phyloP scores from a whole-genome alignment of 1,140 invertebrate genomes.

The Formica selysi region DNA sequence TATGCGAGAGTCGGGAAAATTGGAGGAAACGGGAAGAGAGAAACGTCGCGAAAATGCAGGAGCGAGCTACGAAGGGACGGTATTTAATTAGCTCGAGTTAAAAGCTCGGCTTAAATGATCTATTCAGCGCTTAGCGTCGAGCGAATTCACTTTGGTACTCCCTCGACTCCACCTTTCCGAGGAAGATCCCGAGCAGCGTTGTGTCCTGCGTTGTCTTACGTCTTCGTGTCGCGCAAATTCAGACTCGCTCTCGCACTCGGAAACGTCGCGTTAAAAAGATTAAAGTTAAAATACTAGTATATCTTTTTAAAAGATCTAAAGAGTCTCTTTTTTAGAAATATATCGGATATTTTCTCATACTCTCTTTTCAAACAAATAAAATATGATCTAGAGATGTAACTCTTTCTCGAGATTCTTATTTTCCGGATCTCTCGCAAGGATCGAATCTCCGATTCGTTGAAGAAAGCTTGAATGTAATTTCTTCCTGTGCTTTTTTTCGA shows the following conservation, averaged over 20 bases:
- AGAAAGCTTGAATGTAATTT: constrained; percentile 28
- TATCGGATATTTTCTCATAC: not conserved
- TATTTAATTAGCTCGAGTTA: constrained; percentile 77
- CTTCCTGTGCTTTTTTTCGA: not conserved
- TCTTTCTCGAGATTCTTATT: not conserved
- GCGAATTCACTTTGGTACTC: constrained; percentile 57
- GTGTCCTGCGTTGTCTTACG: not conserved
- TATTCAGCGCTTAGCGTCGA: constrained; percentile 72
- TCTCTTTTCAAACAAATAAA: not conserved
- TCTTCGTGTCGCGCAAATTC: not conserved
- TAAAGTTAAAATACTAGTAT: not conserved
- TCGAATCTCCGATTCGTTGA: not conserved
- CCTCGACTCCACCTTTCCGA: constrained; percentile 13
- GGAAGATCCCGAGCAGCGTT: constrained; percentile 23
- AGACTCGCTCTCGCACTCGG: not conserved
- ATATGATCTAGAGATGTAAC: not conserved
- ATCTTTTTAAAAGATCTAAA: not conserved
- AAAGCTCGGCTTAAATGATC: constrained; percentile 77
- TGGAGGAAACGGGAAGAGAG: not conserved
- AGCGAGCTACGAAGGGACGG: constrained; percentile 35
- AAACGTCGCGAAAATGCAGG: constrained; percentile 8
- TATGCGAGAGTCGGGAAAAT: constrained; percentile 11
- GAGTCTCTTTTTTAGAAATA: not conserved
- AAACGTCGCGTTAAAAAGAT: not conserved
- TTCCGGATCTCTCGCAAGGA: not conserved